Evolutionary conservation across 1,140 invertebrate species (phyloP).

Genomic region (Spodoptera litura): DNA sequence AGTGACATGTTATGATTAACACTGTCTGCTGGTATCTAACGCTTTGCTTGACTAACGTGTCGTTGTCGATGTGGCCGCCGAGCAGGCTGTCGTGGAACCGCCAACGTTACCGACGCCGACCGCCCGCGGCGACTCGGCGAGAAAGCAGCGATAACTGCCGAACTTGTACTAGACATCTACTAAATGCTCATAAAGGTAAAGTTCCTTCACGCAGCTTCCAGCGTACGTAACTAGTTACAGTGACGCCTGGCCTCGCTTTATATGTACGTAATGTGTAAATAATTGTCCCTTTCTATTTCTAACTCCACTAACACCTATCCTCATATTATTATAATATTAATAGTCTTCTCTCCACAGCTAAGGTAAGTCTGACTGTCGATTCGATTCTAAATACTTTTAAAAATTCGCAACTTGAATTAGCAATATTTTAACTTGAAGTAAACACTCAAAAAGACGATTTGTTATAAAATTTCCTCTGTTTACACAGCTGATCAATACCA

Average conservation of each 20-base stretch:
- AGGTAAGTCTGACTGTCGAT: too few relatives aligned
- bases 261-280: too few relatives aligned
- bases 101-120: constrained; percentile 70
- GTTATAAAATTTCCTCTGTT: too few relatives aligned
- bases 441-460: too few relatives aligned
- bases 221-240: neutral
- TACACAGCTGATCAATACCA: too few relatives aligned
- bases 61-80: constrained; percentile 58
- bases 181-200: constrained; percentile 67
- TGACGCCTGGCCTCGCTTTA: neutral
- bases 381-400: too few relatives aligned
- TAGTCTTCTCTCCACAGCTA: too few relatives aligned
- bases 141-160: constrained; percentile 75
- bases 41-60: constrained; percentile 61
- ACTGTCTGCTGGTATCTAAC: constrained; percentile 45
- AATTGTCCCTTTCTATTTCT: too few relatives aligned
- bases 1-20: constrained; percentile 12
- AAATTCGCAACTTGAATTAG: too few relatives aligned
- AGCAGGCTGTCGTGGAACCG: constrained; percentile 70
- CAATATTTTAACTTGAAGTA: too few relatives aligned
- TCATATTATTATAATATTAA: too few relatives aligned
- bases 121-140: constrained; percentile 71
- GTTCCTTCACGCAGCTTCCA: neutral
- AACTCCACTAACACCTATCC: too few relatives aligned
- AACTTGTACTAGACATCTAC: constrained; percentile 56